Base-by-base conservation (phyloP, 2,113 vertebrate species). In the Albula goreensis region DNA sequence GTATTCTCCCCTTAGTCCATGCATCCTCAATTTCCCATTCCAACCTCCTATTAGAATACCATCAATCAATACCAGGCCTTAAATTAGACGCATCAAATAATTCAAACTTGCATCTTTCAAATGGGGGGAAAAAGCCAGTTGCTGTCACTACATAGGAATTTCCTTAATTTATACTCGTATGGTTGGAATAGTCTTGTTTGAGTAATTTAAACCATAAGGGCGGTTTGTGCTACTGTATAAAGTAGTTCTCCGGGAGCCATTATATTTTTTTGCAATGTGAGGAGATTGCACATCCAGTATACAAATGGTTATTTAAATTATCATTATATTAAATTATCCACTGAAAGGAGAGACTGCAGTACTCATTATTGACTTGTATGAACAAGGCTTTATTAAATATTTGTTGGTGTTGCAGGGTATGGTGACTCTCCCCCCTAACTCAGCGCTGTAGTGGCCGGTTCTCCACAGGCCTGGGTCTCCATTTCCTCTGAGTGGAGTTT, bases 221-320 rank as follows among this genome's bases (percentile, higher is more conserved):
- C 79, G 50, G 90, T 91, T 91, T 91, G 85, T 57, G 90, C 93
- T 93, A 90, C 93, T 91, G 94, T 93, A 92, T 88, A 89, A 94
- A 89, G 83, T 87, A 91, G 89, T 87, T 90, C 89, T 91, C 89
- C 86, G 87, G 90, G 91, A 94, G 90, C 89, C 3, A 84, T 91
- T 92, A 90, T 89, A 89, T 89, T 85, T 92, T 56, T 60, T 93
- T 92, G 87, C 85, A 88, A 90, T 87, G 89, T 78, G 88, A 90
- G 85, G 86, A 82, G 91, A 92, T 93, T 92, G 90, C 86, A 90
- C 91, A 93, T 93, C 90, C 91, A 88, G 88, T 93, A 94, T 95
- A 92, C 92, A 95, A 94, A 95, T 93, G 87, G 91, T 92, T 91
- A 93, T 95, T 93, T 90, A 94, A 93, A 94, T 95, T 86, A 93